Evolutionary conservation across 2,113 vertebrate species (phyloP).

Genomic region (Thalassarche chlororhynchos): DNA sequence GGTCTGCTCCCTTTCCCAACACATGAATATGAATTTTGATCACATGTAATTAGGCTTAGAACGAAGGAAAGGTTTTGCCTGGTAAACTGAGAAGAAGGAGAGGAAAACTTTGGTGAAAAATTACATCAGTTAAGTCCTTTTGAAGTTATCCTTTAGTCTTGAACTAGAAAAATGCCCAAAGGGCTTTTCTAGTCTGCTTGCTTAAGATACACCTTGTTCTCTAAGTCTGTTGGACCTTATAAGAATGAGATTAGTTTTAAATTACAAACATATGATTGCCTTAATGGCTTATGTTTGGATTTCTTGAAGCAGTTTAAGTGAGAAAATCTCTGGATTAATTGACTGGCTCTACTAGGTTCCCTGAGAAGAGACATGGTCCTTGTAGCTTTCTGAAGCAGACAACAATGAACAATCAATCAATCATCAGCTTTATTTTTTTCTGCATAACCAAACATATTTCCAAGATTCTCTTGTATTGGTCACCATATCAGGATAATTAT

Average conservation of each 20-base stretch:
- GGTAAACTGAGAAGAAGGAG: background rate
- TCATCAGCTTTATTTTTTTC: background rate
- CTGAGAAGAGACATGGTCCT: background rate
- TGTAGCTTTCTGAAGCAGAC: background rate
- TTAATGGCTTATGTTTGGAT: background rate
- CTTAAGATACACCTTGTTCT: background rate
- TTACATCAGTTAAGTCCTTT: background rate
- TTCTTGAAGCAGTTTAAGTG: background rate
- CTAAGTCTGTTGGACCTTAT: background rate
- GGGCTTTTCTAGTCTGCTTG: background rate
- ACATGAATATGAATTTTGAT: background rate
- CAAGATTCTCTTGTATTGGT: background rate
- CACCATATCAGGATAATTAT: background rate
- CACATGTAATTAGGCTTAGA: background rate
- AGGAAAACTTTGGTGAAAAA: background rate
- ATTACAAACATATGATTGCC: background rate
- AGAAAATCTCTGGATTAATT: background rate
- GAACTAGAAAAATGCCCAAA: background rate
- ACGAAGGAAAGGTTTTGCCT: background rate
- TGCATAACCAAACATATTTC: background rate
- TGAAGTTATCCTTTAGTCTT: constrained; percentile 15
- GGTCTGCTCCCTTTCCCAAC: background rate
- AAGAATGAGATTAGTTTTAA: background rate
- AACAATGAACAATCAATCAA: background rate
- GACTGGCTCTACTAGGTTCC: background rate